These are phyloP conservation scores for Pseudomyrmex pallidus DNA, from an alignment of 1,140 invertebrate species.

Conservation along the genomic window DNA sequence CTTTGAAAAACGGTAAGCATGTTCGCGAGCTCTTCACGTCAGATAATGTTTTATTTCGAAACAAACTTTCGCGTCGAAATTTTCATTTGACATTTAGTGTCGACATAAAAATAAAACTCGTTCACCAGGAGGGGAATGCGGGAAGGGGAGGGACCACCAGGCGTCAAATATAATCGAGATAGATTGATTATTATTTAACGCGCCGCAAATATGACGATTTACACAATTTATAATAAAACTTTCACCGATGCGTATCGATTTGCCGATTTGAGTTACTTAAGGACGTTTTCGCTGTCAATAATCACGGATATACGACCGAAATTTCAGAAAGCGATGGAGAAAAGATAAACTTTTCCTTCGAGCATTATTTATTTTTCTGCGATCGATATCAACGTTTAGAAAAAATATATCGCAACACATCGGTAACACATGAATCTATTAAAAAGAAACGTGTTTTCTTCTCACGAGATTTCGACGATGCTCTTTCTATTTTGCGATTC, in stretches of 20 bases:
- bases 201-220: slow-evolving; percentile 19
- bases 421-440: not conserved
- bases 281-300: slow-evolving; percentile 7
- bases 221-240: slow-evolving; percentile 52
- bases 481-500: not conserved
- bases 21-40: slow-evolving; percentile 54
- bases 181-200: slow-evolving; percentile 59
- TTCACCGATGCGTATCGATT: not conserved
- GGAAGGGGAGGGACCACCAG: slow-evolving; percentile 45
- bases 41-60: slow-evolving; percentile 60
- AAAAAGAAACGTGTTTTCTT: not conserved
- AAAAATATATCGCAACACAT: slow-evolving; percentile 59
- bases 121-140: slow-evolving; percentile 23
- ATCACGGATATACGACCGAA: not conserved
- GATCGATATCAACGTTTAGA: slow-evolving; percentile 77
- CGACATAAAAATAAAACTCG: slow-evolving; percentile 54
- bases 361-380: slow-evolving; percentile 63
- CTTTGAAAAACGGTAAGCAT: slow-evolving; percentile 38
- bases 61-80: slow-evolving; percentile 51
- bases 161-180: slow-evolving; percentile 54
- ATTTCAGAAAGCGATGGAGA: not conserved
- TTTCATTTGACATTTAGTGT: slow-evolving; percentile 62
- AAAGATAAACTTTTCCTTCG: not conserved
- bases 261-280: not conserved
- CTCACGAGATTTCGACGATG: too few relatives aligned